A percentile compares a stretch with the other conserved stretches of the same genome.
Conservation (phyloP, 2,888 invertebrate genomes). For the Abrostola triplasia region DNA sequence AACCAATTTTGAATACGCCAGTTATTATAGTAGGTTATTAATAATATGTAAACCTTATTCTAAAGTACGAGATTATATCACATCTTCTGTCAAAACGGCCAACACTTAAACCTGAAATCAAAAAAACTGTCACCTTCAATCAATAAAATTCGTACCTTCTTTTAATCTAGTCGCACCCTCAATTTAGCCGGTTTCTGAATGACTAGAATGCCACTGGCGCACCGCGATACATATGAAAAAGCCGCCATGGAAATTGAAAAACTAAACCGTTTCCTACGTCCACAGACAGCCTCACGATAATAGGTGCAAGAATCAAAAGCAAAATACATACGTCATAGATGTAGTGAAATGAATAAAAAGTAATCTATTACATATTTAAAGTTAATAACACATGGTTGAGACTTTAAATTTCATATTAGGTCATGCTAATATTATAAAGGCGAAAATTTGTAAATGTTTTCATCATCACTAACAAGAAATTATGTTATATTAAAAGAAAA, state of each 20-base stretch:
- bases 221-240: conserved; percentile 25
- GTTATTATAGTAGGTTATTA: too few species aligned
- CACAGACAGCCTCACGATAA: conserved; percentile 10
- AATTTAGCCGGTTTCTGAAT: conserved; percentile 23
- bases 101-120: too few species aligned
- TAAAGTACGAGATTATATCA: too few species aligned
- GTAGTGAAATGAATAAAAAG: conserved; percentile 4
- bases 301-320: conserved; percentile 4
- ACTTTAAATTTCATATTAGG: too few species aligned
- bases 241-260: conserved; percentile 40
- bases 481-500: too few species aligned
- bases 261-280: conserved; percentile 17
- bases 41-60: too few species aligned
- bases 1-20: too few species aligned
- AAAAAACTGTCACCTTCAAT: not conserved
- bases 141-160: conserved; percentile 4
- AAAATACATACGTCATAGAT: conserved; percentile 12
- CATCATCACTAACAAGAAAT: too few species aligned
- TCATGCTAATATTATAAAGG: too few species aligned
- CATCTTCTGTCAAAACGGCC: too few species aligned
- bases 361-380: conserved; percentile 4
- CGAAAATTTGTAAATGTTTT: too few species aligned
- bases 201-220: conserved; percentile 9
- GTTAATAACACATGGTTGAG: too few species aligned
- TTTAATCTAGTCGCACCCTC: conserved; percentile 40